Percentiles rank a stretch among this genome's conserved stretches.
Evolutionary conservation across 2,888 invertebrate species (phyloP).

Genomic region (Pelosia muscerda): DNA sequence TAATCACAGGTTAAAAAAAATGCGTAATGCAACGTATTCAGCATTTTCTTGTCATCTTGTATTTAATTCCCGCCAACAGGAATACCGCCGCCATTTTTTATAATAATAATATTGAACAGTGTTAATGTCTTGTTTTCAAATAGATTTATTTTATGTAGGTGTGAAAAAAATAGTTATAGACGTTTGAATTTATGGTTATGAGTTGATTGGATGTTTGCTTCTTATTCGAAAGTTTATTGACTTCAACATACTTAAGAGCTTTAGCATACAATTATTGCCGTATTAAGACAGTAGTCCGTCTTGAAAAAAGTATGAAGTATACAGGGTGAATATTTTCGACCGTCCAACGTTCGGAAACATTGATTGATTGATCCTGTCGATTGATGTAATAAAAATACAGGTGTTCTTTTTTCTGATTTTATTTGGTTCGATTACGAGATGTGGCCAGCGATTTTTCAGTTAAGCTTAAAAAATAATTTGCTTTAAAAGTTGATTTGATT

Average conservation of each 20-base stretch:
- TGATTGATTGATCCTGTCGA: no score
- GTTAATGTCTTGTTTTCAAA: conserved; percentile 54
- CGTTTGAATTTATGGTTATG: conserved; percentile 44
- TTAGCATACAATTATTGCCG: conserved; percentile 2
- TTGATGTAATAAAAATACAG: no score
- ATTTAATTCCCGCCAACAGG: conserved; percentile 45
- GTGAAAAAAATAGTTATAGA: conserved; percentile 44
- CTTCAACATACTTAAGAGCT: conserved; percentile 24
- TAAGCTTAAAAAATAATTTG: no score
- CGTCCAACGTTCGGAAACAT: no score
- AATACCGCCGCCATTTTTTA: conserved; percentile 54
- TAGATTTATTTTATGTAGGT: conserved; percentile 47
- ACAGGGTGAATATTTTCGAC: no score
- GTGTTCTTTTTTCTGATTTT: no score
- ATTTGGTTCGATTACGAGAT: no score
- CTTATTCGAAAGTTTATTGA: conserved; percentile 34
- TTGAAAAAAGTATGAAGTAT: neutral
- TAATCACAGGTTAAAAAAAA: no score
- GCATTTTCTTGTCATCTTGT: conserved; percentile 60
- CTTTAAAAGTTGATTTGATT: no score
- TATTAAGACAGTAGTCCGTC: neutral
- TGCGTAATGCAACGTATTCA: conserved; percentile 67
- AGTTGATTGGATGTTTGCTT: conserved; percentile 18
- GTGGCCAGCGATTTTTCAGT: no score
- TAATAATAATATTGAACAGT: conserved; percentile 50